Percentiles rank a stretch among this genome's conserved stretches.
Evolutionary conservation across 2,888 invertebrate species (phyloP).

Genomic region (Drosophila ochracea): DNA sequence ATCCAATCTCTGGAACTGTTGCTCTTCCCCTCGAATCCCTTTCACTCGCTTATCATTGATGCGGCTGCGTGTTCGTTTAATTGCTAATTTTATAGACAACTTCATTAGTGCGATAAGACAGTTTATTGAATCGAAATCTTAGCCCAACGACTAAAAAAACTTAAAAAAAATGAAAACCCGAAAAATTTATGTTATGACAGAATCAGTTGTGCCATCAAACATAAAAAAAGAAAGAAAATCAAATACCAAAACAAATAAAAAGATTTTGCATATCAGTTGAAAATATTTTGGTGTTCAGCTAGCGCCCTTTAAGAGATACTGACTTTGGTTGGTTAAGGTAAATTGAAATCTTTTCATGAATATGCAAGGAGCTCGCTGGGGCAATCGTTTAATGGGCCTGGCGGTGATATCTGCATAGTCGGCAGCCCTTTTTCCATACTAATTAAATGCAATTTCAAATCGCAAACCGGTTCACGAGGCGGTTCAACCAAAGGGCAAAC

Average conservation of each 20-base stretch:
- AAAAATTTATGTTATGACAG: slow-evolving; percentile 58
- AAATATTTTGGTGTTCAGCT: slow-evolving; percentile 54
- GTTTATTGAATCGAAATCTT: slow-evolving; percentile 46
- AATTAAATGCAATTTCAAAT: slow-evolving; percentile 73
- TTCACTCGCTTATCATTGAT: slow-evolving; percentile 44
- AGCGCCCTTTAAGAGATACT: slow-evolving; percentile 59
- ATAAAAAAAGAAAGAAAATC: slow-evolving; percentile 7
- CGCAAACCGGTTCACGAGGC: slow-evolving; percentile 58
- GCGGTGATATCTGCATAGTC: slow-evolving; percentile 45
- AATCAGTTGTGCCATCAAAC: slow-evolving; percentile 53
- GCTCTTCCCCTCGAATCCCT: slow-evolving; percentile 1
- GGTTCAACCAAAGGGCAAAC: slow-evolving; percentile 54
- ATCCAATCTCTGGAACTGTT: slow-evolving; percentile 34
- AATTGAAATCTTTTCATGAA: slow-evolving; percentile 53
- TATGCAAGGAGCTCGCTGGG: slow-evolving; percentile 47
- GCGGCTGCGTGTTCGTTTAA: slow-evolving; percentile 67
- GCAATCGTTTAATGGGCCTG: slow-evolving; percentile 53
- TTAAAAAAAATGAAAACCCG: slow-evolving; percentile 11
- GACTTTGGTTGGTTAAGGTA: slow-evolving; percentile 7
- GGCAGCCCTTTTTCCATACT: slow-evolving; percentile 39
- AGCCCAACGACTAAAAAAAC: slow-evolving; percentile 28
- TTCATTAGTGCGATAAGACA: slow-evolving; percentile 73
- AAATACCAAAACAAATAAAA: slow-evolving; percentile 28
- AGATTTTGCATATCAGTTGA: slow-evolving; percentile 67
- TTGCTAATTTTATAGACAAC: slow-evolving; percentile 75